A percentile compares a stretch with the other conserved stretches of the same genome.
Evolutionary conservation across 2,113 vertebrate species (phyloP).

Genomic region (Colaptes auratus): DNA sequence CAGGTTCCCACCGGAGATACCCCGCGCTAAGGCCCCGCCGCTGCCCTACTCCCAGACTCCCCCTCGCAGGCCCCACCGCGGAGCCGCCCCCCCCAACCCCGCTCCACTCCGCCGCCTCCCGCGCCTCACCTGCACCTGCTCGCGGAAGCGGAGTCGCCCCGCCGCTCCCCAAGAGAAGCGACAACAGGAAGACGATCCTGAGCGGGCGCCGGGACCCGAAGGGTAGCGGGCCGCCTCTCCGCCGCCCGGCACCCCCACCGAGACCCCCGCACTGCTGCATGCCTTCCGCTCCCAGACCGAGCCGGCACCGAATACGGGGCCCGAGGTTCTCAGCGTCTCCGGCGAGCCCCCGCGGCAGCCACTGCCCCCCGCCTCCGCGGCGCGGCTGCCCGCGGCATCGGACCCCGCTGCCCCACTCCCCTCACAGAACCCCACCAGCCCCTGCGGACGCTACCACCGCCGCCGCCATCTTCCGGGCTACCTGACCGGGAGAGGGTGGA

Average conservation of each 20-base stretch:
- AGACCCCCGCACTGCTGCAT: constrained; percentile 1
- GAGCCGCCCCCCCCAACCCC: not conserved
- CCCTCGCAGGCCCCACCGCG: not conserved
- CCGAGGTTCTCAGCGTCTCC: constrained; percentile 11
- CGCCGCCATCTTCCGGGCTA: constrained; percentile 70
- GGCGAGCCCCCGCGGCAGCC: not conserved
- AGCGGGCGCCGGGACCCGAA: not conserved
- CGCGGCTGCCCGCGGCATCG: not conserved
- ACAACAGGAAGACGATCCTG: not conserved
- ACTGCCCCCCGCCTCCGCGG: not conserved
- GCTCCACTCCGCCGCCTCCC: not conserved
- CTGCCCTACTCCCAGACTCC: not conserved
- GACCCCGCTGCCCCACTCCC: not conserved
- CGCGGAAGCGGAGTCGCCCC: constrained; percentile 74
- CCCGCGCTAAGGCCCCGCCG: not conserved
- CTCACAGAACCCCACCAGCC: constrained; percentile 1
- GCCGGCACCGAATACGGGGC: not conserved
- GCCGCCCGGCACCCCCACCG: not conserved
- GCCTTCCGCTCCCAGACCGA: not conserved
- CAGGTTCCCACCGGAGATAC: too few relatives aligned
- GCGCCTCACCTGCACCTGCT: constrained; percentile 78
- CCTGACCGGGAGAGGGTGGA: constrained; percentile 1
- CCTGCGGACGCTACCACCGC: not conserved
- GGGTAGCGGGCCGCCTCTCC: not conserved
- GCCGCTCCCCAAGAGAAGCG: constrained; percentile 21